Base-by-base conservation (phyloP, 2,888 invertebrate species). In the Acanthacorydalis orientalis region DNA sequence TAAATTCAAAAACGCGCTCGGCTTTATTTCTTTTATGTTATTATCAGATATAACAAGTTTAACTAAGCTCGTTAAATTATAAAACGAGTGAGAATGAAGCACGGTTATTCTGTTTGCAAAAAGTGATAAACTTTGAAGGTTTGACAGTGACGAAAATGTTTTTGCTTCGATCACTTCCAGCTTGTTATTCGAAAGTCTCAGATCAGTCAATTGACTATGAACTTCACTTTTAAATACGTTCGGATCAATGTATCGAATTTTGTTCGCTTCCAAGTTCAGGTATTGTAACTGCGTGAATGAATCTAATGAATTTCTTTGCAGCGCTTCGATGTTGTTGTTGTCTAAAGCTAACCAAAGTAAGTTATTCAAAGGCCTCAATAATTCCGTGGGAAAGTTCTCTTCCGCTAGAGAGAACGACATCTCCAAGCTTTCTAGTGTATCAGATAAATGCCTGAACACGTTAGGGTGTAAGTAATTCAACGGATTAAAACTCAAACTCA, bases 401-500 rank as follows among this genome's bases (percentile, higher is more conserved):
- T 82, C 80, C 55, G 84, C 82, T 43, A 89, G 78, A 16, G 87
- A 85, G 57, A 88, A 88, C 51, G 90, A 89, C 46, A 90, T 74
- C 64, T 91, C 91, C 37, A 92, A 68, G 51, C 84, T 84, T 63
- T 86, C 84, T 46, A 92, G 67, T 46, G 77, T 74, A 34, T 82
- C 79, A n/a, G 42, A 37, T 50, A 90, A 72, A 56, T 85, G 84
- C 49, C 75, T 73, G 61, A 92, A 88, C 14, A 88, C 82, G 59
- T 83, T 77, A 31, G 80, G 77, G 60, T 88, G 84, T 54, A 93
- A 76, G 58, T 83, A 80, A 56, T 80, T 78, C 52, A 95, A 75
- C 59, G 86, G 83, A 65, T 95, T 95, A 66, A 92, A 90, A 61
- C 91, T 91, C 53, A 95, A 69, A 67, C 87, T 88, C 53, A 95